These are phyloP conservation scores for Ommatoiulus sabulosus DNA, from an alignment of 2,888 invertebrate species.

Conservation along the genomic window DNA sequence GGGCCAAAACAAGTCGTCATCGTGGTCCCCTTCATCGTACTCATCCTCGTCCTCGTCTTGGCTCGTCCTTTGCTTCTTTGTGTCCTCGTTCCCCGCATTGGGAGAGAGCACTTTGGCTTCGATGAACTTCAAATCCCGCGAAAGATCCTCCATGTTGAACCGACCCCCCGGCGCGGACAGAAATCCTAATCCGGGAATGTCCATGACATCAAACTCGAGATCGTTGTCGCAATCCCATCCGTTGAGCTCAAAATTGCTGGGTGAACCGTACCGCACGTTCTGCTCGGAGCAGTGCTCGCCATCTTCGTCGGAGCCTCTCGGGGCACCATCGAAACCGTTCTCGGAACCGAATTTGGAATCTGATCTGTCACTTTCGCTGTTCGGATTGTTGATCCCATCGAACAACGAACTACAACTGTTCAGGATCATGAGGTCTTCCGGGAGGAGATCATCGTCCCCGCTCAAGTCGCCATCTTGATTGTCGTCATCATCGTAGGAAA, in stretches of 20 bases:
- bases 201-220: slow-evolving; percentile 59
- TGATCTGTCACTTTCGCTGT: slow-evolving; percentile 60
- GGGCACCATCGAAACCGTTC: slow-evolving; percentile 60
- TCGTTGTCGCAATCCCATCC: slow-evolving; percentile 62
- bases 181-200: slow-evolving; percentile 61
- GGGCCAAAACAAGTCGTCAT: slow-evolving; percentile 57
- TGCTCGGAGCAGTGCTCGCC: slow-evolving; percentile 18
- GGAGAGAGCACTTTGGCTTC: slow-evolving; percentile 60
- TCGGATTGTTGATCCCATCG: slow-evolving; percentile 24
- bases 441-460: slow-evolving; percentile 70
- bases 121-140: slow-evolving; percentile 62
- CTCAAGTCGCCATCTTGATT: slow-evolving; percentile 56
- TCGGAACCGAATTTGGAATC: slow-evolving; percentile 58
- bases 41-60: slow-evolving; percentile 64
- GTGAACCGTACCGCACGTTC: slow-evolving; percentile 63
- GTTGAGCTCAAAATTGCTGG: slow-evolving; percentile 64
- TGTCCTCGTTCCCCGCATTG: slow-evolving; percentile 54
- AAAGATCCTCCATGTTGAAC: slow-evolving; percentile 62
- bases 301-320: slow-evolving; percentile 60
- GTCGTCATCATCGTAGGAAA: slow-evolving; percentile 65
- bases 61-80: not conserved
- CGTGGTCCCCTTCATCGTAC: slow-evolving; percentile 62
- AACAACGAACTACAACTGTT: slow-evolving; percentile 32
- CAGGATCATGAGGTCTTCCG: slow-evolving; percentile 75
- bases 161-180: slow-evolving; percentile 62